Conservation (phyloP, 53 echinoderm and acorn worm species). For the Holothuria scabra region DNA sequence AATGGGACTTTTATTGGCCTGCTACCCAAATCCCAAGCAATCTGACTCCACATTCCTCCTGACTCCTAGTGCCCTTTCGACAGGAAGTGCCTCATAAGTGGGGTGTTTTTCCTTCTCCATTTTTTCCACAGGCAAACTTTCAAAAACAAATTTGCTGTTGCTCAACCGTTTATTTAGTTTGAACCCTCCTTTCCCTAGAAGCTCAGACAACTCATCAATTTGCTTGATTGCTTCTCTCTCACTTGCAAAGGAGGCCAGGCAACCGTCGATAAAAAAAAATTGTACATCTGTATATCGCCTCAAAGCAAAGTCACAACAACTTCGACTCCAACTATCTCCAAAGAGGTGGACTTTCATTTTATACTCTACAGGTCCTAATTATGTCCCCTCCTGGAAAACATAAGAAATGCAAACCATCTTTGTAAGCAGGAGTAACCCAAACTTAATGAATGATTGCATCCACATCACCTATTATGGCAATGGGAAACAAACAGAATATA, state of each 20-base stretch:
- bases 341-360: conserved; percentile 30
- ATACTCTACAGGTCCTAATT: background rate
- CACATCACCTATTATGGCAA: background rate
- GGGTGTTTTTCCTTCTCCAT: no score
- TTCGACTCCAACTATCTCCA: background rate
- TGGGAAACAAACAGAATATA: background rate
- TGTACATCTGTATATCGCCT: background rate
- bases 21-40: background rate
- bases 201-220: background rate
- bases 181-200: conserved; percentile 54
- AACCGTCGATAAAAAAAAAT: conserved; percentile 40
- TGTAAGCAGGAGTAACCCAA: background rate
- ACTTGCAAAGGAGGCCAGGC: conserved; percentile 5
- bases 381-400: conserved; percentile 20
- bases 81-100: no score
- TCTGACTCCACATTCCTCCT: no score
- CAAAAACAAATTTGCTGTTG: conserved; percentile 24
- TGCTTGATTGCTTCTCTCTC: background rate
- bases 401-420: background rate
- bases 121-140: background rate
- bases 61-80: no score
- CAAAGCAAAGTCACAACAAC: conserved; percentile 4
- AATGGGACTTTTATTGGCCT: conserved; percentile 44
- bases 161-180: conserved; percentile 53
- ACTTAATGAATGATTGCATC: conserved; percentile 17